These are phyloP conservation scores for Neolamprologus falcicula DNA, from an alignment of 2,113 vertebrate species.

Conservation along the genomic window DNA sequence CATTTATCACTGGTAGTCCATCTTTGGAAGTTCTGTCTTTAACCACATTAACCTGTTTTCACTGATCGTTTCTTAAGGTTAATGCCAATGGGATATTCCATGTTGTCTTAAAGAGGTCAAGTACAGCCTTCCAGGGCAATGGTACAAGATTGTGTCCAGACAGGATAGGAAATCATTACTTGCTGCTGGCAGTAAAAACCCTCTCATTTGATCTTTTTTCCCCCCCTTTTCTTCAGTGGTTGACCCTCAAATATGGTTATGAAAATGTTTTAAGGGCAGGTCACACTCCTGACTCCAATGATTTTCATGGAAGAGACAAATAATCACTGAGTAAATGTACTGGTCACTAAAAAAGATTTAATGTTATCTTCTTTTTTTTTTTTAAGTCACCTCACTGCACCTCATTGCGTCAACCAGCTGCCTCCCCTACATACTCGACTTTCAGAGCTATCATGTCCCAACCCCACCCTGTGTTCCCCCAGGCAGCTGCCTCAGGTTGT, in stretches of 20 bases:
- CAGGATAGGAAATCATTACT: background rate
- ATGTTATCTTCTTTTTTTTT: background rate
- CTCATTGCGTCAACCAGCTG: background rate
- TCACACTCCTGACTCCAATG: background rate
- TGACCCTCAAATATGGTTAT: background rate
- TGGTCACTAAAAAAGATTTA: background rate
- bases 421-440: background rate
- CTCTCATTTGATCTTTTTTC: background rate
- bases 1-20: background rate
- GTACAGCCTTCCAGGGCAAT: background rate
- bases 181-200: background rate
- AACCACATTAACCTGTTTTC: background rate
- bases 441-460: background rate
- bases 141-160: background rate
- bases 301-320: background rate
- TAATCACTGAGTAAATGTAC: background rate
- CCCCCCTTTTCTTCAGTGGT: background rate
- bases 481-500: background rate
- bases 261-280: constrained; percentile 15
- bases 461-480: background rate
- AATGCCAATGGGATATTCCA: background rate
- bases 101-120: background rate
- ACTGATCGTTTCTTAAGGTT: background rate
- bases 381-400: background rate
- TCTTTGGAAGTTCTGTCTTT: background rate